These are phyloP conservation scores for Stenolophus ochropezus DNA, from an alignment of 2,888 invertebrate species.

Conservation along the genomic window DNA sequence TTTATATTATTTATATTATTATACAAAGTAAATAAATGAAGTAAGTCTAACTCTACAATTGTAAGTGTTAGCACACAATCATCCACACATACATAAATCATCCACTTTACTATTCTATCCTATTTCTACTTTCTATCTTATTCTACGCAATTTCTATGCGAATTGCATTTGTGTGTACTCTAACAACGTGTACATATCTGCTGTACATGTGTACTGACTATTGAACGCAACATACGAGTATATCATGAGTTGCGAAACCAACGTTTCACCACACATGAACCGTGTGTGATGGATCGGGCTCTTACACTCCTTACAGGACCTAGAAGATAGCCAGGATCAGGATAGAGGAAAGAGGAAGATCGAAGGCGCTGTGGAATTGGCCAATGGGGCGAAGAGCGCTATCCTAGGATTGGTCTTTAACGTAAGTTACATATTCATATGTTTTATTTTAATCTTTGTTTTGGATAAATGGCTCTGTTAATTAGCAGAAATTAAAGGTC, in stretches of 20 bases:
- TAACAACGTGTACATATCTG: background rate
- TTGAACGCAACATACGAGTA: background rate
- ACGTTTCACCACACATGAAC: conserved; percentile 6
- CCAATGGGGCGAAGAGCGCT: conserved; percentile 86
- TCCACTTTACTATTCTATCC: background rate
- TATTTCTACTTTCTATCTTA: background rate
- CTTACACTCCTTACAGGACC: conserved; percentile 69
- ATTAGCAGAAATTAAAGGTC: too few relatives aligned
- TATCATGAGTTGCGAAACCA: background rate
- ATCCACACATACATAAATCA: background rate
- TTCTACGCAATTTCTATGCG: background rate
- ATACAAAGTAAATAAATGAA: too few relatives aligned
- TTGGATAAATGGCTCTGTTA: too few relatives aligned
- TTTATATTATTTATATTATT: too few relatives aligned
- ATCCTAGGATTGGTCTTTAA: conserved; percentile 89
- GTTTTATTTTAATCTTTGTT: too few relatives aligned
- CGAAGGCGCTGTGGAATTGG: conserved; percentile 78
- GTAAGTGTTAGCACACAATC: background rate
- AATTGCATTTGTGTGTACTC: background rate
- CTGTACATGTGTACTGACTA: conserved; percentile 11
- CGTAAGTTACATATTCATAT: too few relatives aligned
- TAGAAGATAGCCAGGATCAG: conserved; percentile 74
- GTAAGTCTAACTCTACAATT: too few relatives aligned
- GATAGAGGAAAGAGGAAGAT: conserved; percentile 85
- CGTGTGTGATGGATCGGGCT: background rate